Evolutionary conservation across 2,888 invertebrate genomes (phyloP), one percentile per base, ranked within the genome.

Genomic region (Drosophila paramelanica): DNA sequence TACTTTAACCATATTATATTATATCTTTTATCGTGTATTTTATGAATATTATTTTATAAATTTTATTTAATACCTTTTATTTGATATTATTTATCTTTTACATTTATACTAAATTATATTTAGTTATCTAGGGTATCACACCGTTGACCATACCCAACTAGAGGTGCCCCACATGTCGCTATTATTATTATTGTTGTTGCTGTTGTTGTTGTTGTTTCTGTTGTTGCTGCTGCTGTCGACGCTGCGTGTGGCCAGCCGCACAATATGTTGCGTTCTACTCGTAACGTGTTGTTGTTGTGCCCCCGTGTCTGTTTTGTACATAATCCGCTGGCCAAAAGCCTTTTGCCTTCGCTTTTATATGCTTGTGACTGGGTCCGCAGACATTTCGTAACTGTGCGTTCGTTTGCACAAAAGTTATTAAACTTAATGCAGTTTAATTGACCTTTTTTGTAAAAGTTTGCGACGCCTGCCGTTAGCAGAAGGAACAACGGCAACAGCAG

Each of bases 341-440:
- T 72, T 62, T 77, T 50, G 60, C 60, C 71, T 53, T 39, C 36
- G 56, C 75, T 76, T 78, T 69, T 81, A 77, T 73, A 57, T 68
- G 64, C 81, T 67, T 46, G 59, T 25, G 67, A 73, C 58, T 56
- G 43, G 59, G 55, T 51, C 53, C 73, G 82, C 66, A 79, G 64
- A 81, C 67, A 69, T 73, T 77, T 65, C 69, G 69, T 57, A 82
- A 72, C 69, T 60, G 69, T 76, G 72, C 55, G 46, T 56, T 57
- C 60, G 71, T 76, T 77, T 65, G 70, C 74, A 79, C 88, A 73
- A 80, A 85, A 88, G 89, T 85, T 85, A 89, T 89, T 87, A 84
- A 85, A 89, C 87, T 85, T 88, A 85, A 85, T 85, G 84, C 84
- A 85, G 88, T 85, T 85, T 85, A 85, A 85, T 85, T 85, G 89